phyloP scores from a whole-genome alignment of 2,888 invertebrate genomes.

The Chromoteleia sp. region DNA sequence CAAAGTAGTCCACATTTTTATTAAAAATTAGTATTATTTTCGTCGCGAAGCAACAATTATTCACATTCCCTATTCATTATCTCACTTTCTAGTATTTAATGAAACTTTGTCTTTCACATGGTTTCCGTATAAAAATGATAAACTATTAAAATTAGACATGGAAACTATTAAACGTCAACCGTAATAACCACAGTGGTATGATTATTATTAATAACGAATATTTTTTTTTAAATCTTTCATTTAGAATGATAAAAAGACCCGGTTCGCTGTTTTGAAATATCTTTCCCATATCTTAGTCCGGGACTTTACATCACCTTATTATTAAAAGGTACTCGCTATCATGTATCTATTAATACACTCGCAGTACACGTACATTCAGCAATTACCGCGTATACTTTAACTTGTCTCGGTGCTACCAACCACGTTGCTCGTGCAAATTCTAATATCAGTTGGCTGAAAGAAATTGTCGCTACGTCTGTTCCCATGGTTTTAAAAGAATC shows the following conservation, averaged over 20 bases:
- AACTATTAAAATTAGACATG: constrained; percentile 24
- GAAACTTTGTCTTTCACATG: constrained; percentile 8
- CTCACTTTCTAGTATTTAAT: too few species aligned
- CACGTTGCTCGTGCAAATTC: constrained; percentile 34
- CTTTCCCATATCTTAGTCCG: constrained; percentile 24
- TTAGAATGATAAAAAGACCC: constrained; percentile 27
- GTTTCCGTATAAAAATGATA: constrained; percentile 16
- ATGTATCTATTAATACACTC: constrained; percentile 53
- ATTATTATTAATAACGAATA: constrained; percentile 23
- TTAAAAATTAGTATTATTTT: too few species aligned
- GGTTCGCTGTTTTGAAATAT: constrained; percentile 39
- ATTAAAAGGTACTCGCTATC: constrained; percentile 54
- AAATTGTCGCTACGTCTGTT: constrained; percentile 60
- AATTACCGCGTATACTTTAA: constrained; percentile 48
- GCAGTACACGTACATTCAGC: constrained; percentile 34
- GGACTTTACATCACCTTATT: constrained; percentile 36
- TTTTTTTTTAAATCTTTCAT: constrained; percentile 27
- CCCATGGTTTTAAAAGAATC: constrained; percentile 50
- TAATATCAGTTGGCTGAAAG: constrained; percentile 26
- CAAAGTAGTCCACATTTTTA: too few species aligned
- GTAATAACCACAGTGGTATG: not conserved
- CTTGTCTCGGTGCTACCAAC: constrained; percentile 48
- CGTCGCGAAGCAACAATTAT: too few species aligned
- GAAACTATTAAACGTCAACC: constrained; percentile 29
- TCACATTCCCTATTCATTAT: too few species aligned